Base-by-base conservation (phyloP, 2,113 vertebrate species). In the Plecturocebus donacophilus region DNA sequence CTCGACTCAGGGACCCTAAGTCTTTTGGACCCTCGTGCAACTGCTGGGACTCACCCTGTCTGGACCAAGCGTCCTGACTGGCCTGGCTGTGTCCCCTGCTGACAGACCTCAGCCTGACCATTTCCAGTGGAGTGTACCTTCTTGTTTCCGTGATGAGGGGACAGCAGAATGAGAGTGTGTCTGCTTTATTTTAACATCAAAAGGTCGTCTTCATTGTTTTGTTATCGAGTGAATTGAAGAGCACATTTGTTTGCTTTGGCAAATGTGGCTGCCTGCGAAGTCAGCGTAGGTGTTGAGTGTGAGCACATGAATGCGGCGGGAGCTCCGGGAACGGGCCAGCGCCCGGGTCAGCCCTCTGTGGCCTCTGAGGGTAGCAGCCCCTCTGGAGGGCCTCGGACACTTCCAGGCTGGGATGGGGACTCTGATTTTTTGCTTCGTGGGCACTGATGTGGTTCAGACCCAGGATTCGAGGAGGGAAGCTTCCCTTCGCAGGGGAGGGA, bases 261-360 rank as follows among this genome's bases (percentile, higher is more conserved):
- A 13, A 1, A 42, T 12, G 23, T 2, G 0, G 5, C 10, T 47
- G 5, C 32, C 9, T 2, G 27, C 3, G 5, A 1, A 4, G 1
- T 7, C 16, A 1, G 9, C 2, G 0, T 38, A n/a, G 83, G 32
- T 1, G 0, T 64, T 5, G 38, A 3, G 38, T 3, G 23, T 27
- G 58, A 21, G 2, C 23, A 1, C 5, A 0, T 1, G 9, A 3
- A 17, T 38, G 5, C 0, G 0, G n/a, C 0, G 4, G 27, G 42
- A 77, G 30, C 17, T 32, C 2, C 30, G 1, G 45, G 5, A 25
- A 11, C 0, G 1, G 9, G 76, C 13, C 6, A 4, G 35, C 61
- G 9, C 52, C 5, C 25, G 4, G 2, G 52, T 13, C 21, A 38
- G 45, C 42, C 14, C 11, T 0, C 19, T 1, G 6, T 16, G 0